Percentiles rank a stretch among this genome's conserved stretches.
Evolutionary conservation across 2,797 vertebrate species (phyloP).

Genomic region (Sebastes diaconus): DNA sequence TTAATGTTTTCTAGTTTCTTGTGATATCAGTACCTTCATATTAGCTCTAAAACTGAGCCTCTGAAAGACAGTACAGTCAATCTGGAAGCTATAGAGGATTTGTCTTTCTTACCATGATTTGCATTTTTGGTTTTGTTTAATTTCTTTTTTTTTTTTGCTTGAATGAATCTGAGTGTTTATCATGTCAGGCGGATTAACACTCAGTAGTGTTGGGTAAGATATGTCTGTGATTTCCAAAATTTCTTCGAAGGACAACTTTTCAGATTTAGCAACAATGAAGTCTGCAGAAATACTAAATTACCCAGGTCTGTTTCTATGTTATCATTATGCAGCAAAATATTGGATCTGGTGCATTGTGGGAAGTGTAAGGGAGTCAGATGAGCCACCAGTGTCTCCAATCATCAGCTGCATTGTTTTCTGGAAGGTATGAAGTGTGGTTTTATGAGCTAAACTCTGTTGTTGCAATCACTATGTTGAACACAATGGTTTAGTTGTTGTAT

Average conservation of each 20-base stretch:
- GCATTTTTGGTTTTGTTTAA: neutral
- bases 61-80: neutral
- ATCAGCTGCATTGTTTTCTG: conserved; percentile 67
- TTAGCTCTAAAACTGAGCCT: too few relatives aligned
- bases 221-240: neutral
- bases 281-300: neutral
- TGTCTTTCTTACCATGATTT: neutral
- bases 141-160: neutral
- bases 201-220: neutral
- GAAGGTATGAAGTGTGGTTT: neutral
- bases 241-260: neutral
- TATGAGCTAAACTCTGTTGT: conserved; percentile 3
- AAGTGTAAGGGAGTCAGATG: conserved; percentile 7
- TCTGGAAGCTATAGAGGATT: neutral
- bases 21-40: too few relatives aligned
- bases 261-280: neutral
- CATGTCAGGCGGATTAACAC: neutral
- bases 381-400: conserved; percentile 57
- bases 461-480: conserved; percentile 35
- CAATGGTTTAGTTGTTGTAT: conserved; percentile 22
- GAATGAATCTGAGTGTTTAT: neutral
- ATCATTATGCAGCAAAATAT: conserved; percentile 25
- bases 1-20: too few relatives aligned
- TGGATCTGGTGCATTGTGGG: conserved; percentile 4
- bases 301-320: neutral